Base-by-base conservation (phyloP, 1,140 invertebrate genomes). In the Conus betulinus region DNA sequence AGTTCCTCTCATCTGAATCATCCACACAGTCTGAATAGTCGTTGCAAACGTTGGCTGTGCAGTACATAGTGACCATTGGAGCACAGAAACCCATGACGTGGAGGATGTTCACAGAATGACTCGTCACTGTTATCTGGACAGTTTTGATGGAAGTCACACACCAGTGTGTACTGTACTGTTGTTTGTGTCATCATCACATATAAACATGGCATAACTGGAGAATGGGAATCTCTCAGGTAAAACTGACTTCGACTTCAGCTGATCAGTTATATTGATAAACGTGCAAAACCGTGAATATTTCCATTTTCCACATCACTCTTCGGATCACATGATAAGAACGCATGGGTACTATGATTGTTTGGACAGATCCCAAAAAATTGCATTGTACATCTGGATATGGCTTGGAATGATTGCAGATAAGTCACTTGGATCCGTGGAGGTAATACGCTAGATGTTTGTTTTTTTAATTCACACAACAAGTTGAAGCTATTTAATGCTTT, bases 121-220 rank as follows among this genome's bases (percentile, higher is more conserved):
- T 84, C 82, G 25, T 84, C 82, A 57, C 39, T 53, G 13, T 53
- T 27, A 13, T 84, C 82, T n/a, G 11, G 20, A 57, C 82, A 84
- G 20, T 84, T 53, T 6, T 23, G 5, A 27, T 27, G 23, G 82
- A 84, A 84, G 53, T 84, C 82, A 84, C 82, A 84, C 52, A 60
- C 82, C 6, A 84, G 20, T 13, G 53, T 84, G 20, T 84, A 84
- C 11, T n/a, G 53, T 25, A 84, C 17, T 84, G 82, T 84, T 10
- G 17, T n/a, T 25, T 2, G 10, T 55, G 13, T 84, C n/a, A n/a
- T n/a, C 23, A 2, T 57, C 82, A 60, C 82, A 84, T 17, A 23
- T 5, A 60, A 84, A 84, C 55, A 84, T n/a, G 84, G 23, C 23
- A 63, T n/a, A 55, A 10, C 11, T n/a, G 74, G 27, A 17, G 3